Evolutionary conservation across 1,140 invertebrate species (phyloP).

Genomic region (Metaphire vulgaris): DNA sequence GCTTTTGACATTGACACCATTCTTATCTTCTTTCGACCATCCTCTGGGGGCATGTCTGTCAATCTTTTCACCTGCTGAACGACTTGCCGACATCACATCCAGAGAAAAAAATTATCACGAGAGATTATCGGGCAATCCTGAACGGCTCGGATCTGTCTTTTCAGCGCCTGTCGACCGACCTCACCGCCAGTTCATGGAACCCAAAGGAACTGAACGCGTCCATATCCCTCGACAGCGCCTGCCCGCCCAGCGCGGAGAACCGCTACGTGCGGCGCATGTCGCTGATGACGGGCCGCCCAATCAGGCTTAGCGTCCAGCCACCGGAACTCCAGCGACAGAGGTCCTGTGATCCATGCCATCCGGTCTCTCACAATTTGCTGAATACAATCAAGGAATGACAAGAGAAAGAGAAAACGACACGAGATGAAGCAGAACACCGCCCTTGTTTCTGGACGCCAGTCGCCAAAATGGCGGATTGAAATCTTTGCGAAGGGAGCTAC

Average conservation of each 20-base stretch:
- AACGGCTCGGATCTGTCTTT: conserved; percentile 7
- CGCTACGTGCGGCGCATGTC: conserved; percentile 12
- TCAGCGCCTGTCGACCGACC: conserved; percentile 22
- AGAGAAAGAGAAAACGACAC: no score
- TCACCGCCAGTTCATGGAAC: conserved; percentile 22
- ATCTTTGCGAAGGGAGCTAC: no score
- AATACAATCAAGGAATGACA: conserved; percentile 9
- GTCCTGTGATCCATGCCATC: conserved; percentile 11
- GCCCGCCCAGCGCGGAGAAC: conserved; percentile 10
- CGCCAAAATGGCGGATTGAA: no score
- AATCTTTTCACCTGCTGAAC: no score
- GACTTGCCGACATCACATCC: no score
- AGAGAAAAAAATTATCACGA: no score
- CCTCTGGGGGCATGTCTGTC: no score
- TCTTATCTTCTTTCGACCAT: no score
- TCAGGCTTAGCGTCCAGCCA: conserved; percentile 5
- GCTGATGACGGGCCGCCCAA: conserved; percentile 17
- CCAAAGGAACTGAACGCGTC: conserved; percentile 9
- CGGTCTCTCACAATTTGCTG: not conserved
- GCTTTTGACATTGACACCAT: no score
- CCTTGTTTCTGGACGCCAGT: no score
- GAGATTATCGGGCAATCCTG: no score
- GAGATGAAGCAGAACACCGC: no score
- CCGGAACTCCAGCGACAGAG: not conserved
- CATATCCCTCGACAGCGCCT: conserved; percentile 7